phyloP scores from a whole-genome alignment of 2,888 invertebrate genomes.

The Rambutsinella grinnellia region DNA sequence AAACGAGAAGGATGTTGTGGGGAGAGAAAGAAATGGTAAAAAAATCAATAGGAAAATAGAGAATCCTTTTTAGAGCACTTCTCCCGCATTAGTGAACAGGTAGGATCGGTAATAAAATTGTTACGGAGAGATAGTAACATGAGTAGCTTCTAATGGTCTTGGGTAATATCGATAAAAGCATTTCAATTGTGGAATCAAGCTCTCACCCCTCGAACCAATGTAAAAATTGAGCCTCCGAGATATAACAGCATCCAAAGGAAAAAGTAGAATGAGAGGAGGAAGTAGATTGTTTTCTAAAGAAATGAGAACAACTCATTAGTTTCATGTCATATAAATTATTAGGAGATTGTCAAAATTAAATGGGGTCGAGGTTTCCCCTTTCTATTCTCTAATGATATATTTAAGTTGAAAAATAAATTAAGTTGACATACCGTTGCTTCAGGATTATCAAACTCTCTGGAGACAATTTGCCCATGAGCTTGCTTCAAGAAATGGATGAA shows the following conservation, averaged over 20 bases:
- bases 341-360: too few species aligned
- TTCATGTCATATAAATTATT: too few species aligned
- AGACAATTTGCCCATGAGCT: slow-evolving; percentile 53
- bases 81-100: too few species aligned
- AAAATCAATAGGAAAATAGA: slow-evolving; percentile 17
- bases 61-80: not conserved
- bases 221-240: slow-evolving; percentile 58
- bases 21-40: not conserved
- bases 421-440: slow-evolving; percentile 39
- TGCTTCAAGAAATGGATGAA: slow-evolving; percentile 59
- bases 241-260: slow-evolving; percentile 58
- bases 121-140: too few species aligned
- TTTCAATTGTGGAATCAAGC: too few species aligned
- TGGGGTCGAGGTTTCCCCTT: too few species aligned
- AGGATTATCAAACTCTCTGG: slow-evolving; percentile 50
- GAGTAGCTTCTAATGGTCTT: not conserved
- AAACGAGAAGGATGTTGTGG: too few species aligned
- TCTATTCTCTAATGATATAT: not conserved
- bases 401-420: not conserved
- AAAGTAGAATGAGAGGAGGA: slow-evolving; percentile 61
- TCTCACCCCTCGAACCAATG: slow-evolving; percentile 55
- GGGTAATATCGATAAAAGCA: slow-evolving; percentile 15
- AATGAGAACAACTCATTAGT: too few species aligned
- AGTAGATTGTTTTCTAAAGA: slow-evolving; percentile 60
- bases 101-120: too few species aligned